A percentile compares a stretch with the other conserved stretches of the same genome.
Conservation (phyloP, 2,888 invertebrate genomes). For the Ctenicera cuprea region DNA sequence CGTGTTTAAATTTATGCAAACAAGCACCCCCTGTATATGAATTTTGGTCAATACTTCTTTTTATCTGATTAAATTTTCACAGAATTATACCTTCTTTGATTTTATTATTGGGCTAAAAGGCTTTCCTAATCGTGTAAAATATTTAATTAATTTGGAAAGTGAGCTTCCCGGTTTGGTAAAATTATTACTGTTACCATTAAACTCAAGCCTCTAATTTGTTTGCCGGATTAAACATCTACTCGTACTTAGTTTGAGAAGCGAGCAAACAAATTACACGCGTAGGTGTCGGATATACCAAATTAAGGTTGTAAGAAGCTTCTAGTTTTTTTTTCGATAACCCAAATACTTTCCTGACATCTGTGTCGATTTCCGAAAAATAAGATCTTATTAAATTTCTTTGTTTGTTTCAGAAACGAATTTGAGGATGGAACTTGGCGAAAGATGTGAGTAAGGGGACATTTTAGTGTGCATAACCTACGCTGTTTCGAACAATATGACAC, state of each 20-base stretch:
- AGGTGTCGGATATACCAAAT: not conserved
- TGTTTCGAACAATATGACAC: constrained; percentile 26
- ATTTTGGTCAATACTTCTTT: no score
- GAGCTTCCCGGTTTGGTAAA: not conserved
- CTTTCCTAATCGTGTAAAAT: not conserved
- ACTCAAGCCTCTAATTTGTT: constrained; percentile 20
- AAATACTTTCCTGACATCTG: not conserved
- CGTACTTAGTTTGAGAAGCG: constrained; percentile 13
- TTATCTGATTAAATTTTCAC: no score
- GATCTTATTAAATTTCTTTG: constrained; percentile 1
- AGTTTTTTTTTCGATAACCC: not conserved
- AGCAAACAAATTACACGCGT: constrained; percentile 17
- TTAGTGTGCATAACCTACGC: not conserved
- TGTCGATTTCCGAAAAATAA: not conserved
- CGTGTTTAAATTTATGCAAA: no score
- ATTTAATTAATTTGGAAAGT: constrained; percentile 4
- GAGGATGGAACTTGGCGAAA: not conserved
- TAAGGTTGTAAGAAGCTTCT: not conserved
- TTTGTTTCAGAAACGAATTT: constrained; percentile 10
- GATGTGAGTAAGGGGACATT: not conserved
- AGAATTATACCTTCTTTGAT: no score
- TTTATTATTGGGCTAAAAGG: not conserved
- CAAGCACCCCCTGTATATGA: no score
- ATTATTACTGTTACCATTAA: constrained; percentile 15
- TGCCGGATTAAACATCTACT: constrained; percentile 20